Evolutionary conservation across 2,797 vertebrate genomes (phyloP).

Genomic region (Octomys mimax): DNA sequence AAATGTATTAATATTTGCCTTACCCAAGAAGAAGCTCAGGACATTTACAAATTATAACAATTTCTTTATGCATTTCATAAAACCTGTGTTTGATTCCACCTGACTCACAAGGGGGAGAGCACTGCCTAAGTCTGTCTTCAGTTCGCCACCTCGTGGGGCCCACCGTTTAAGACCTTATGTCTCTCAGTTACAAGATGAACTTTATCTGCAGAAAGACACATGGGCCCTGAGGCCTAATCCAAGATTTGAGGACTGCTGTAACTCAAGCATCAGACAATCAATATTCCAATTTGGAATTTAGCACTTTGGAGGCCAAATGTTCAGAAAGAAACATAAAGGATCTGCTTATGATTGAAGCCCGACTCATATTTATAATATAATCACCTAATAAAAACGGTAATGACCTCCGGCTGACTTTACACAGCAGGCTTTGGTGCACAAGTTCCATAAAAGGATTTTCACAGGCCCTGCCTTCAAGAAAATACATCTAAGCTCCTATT

Average conservation of each 20-base stretch:
- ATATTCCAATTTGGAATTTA: slow-evolving; percentile 77
- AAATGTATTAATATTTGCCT: slow-evolving; percentile 35
- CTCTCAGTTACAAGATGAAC: slow-evolving; percentile 58
- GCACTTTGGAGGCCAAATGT: slow-evolving; percentile 66
- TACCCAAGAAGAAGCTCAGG: not conserved
- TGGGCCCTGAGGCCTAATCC: slow-evolving; percentile 60
- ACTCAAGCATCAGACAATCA: slow-evolving; percentile 63
- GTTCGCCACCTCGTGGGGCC: not conserved
- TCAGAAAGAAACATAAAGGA: slow-evolving; percentile 60
- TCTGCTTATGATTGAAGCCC: slow-evolving; percentile 63
- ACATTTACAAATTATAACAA: slow-evolving; percentile 66
- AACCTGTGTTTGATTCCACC: slow-evolving; percentile 33
- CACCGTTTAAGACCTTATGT: not conserved
- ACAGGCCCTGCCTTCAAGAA: slow-evolving; percentile 70
- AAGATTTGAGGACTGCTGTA: slow-evolving; percentile 43
- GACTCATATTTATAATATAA: slow-evolving; percentile 67
- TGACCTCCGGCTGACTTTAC: slow-evolving; percentile 69
- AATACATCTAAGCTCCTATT: slow-evolving; percentile 41
- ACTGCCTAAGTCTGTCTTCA: not conserved
- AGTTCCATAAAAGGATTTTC: slow-evolving; percentile 67
- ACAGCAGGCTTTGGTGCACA: not conserved
- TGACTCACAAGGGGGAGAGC: not conserved
- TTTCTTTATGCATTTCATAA: slow-evolving; percentile 52
- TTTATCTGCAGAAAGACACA: slow-evolving; percentile 62
- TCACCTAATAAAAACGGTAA: slow-evolving; percentile 71